Base-by-base conservation (phyloP, 2,113 vertebrate genomes). In the Athene cunicularia region DNA sequence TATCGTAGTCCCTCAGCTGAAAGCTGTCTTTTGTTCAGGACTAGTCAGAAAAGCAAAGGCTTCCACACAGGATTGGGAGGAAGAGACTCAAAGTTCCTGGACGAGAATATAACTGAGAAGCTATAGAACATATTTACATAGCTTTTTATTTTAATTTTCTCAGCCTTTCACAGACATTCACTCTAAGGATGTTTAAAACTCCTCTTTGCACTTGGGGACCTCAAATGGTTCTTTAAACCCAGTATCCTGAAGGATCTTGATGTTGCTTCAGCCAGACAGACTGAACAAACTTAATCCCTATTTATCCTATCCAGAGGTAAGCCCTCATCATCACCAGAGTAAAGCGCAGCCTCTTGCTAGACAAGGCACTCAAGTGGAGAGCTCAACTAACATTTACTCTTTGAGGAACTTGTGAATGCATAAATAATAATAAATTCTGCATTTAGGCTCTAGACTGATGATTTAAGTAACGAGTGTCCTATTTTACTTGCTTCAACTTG, bases 11-110 rank as follows among this genome's bases (percentile, higher is more conserved):
- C 97, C 97, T 97, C 94, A 75, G 98, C 91, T 95, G 97, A 71
- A 77, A 96, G 81, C 49, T 96, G 74, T 89, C 90, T 96, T 97
- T 90, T 97, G 97, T 96, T 92, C 96, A 97, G 97, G 95, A 55
- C 70, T 64, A 94, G 75, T 94, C 84, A 74, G 59, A 97, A 96
- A 88, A 97, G 50, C 70, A 87, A 87, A 95, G 87, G 62, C 68
- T 98, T 83, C 59, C 37, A 53, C 43, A 12, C 2, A 66, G 27
- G 22, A 12, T 1, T 79, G n/a, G 15, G 55, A 88, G 30, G 63
- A 73, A 87, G 13, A 73, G 26, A 16, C 16, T 72, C 43, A 71
- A 59, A 39, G 30, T n/a, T 75, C 14, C n/a, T 58, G 20, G 11
- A 58, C 0, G 7, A 89, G 63, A 89, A 76, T 1, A 0, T 66